Conservation (phyloP, 1,140 invertebrate genomes). For the Drosophila sturtevanti region DNA sequence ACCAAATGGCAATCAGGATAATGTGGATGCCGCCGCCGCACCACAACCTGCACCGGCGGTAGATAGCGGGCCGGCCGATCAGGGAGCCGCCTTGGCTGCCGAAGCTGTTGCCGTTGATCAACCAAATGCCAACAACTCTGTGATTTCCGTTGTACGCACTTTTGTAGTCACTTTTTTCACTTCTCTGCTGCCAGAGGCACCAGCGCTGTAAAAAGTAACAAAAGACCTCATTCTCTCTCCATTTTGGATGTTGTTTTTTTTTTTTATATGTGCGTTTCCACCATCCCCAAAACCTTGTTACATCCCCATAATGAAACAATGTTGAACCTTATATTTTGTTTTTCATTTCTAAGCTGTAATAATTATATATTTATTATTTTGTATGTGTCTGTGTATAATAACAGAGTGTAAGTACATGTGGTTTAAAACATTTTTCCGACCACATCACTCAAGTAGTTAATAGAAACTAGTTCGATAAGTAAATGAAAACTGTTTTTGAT, state of each 20-base stretch:
- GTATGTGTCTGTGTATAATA: constrained; percentile 15
- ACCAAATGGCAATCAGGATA: constrained; percentile 24
- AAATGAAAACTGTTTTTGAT: constrained; percentile 60
- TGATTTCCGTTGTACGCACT: constrained; percentile 87
- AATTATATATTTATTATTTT: constrained; percentile 47
- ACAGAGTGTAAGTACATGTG: neutral
- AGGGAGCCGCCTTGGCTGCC: constrained; percentile 39
- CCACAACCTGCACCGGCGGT: constrained; percentile 24
- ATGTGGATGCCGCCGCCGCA: constrained; percentile 35
- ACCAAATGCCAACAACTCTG: constrained; percentile 84
- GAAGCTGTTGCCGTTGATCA: constrained; percentile 82
- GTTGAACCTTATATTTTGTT: constrained; percentile 28
- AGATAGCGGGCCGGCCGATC: constrained; percentile 31
- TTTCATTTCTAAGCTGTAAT: constrained; percentile 40
- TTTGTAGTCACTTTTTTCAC: constrained; percentile 89
- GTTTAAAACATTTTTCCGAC: neutral
- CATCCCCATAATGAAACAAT: constrained; percentile 38
- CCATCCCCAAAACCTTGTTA: neutral
- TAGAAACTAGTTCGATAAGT: constrained; percentile 55
- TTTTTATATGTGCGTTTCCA: constrained; percentile 16
- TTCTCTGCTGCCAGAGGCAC: constrained; percentile 89
- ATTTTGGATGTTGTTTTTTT: constrained; percentile 28
- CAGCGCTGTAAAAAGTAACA: constrained; percentile 77
- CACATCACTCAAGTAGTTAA: constrained; percentile 36
- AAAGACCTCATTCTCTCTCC: neutral